These are phyloP conservation scores for Erebia aethiops DNA, from an alignment of 2,888 invertebrate genomes.

Conservation along the genomic window DNA sequence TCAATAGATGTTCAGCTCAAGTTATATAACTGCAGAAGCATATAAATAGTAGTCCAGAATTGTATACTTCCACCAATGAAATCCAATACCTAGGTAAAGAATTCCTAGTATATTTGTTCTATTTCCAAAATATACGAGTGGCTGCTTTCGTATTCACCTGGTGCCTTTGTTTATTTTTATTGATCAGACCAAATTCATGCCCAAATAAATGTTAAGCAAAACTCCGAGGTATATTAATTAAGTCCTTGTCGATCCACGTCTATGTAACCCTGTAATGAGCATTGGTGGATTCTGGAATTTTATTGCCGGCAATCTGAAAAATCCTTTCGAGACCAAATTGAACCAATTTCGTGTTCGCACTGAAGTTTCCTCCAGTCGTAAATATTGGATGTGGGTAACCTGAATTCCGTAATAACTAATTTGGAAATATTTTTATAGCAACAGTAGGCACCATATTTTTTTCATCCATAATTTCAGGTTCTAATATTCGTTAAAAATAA, in stretches of 20 bases:
- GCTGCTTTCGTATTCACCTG: background rate
- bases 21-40: background rate
- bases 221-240: background rate
- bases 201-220: background rate
- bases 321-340: slow-evolving; percentile 29
- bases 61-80: background rate
- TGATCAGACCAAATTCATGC: background rate
- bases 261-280: background rate
- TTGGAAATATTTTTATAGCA: background rate
- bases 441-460: no score
- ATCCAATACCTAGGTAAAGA: background rate
- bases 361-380: background rate
- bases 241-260: background rate
- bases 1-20: background rate
- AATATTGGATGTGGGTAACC: background rate
- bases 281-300: background rate
- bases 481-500: no score
- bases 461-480: no score
- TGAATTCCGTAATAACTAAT: background rate
- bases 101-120: background rate
- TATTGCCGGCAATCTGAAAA: slow-evolving; percentile 30
- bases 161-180: background rate
- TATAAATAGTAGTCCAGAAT: background rate
- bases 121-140: background rate
- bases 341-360: slow-evolving; percentile 7